These are phyloP conservation scores for Cossypha polioptera DNA, from an alignment of 2,797 vertebrate genomes.

Conservation along the genomic window DNA sequence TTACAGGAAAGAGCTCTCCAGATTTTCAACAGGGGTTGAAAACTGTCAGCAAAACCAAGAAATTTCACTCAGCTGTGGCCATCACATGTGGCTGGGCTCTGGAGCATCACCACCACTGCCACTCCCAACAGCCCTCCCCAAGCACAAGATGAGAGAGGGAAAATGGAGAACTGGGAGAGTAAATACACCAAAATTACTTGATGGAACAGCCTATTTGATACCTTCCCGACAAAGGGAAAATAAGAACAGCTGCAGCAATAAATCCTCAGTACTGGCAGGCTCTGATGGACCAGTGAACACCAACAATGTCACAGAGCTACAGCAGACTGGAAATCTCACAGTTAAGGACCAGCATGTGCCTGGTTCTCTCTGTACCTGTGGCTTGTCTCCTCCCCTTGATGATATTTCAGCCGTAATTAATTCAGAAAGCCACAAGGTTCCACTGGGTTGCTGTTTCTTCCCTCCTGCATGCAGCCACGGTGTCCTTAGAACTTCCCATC, in stretches of 20 bases:
- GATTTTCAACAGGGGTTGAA: neutral
- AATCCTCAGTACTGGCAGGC: neutral
- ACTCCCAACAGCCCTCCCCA: neutral
- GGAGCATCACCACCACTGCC: neutral
- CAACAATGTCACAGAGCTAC: neutral
- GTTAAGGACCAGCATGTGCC: neutral
- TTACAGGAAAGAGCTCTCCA: neutral
- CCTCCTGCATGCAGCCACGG: neutral
- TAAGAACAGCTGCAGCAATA: neutral
- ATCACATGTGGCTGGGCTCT: fast-evolving
- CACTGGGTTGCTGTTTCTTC: neutral
- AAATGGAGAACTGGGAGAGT: neutral
- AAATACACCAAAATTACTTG: neutral
- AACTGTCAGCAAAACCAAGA: neutral
- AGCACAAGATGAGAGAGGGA: neutral
- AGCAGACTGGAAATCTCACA: neutral
- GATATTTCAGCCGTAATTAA: neutral
- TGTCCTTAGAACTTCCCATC: neutral
- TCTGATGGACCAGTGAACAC: neutral
- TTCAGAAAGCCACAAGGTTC: neutral
- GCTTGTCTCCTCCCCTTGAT: neutral
- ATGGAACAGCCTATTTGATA: neutral
- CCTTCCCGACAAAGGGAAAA: neutral
- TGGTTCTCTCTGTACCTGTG: neutral
- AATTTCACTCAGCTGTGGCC: neutral